Percentiles rank a stretch among this genome's conserved stretches.
Conservation (phyloP, 2,797 vertebrate genomes). For the Hyperoplus lanceolatus region DNA sequence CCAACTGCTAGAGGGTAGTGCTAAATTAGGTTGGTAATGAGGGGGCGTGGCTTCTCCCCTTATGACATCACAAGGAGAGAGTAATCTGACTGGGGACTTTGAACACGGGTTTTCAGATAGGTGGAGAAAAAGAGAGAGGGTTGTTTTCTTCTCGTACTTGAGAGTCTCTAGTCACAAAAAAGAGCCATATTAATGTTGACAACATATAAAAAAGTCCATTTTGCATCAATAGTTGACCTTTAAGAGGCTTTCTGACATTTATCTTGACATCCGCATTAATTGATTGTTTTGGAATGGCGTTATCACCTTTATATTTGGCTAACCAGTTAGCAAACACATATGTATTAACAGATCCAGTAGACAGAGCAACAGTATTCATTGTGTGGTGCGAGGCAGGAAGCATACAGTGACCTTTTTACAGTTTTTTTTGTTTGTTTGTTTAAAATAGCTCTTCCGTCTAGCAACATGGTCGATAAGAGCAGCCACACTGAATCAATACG, state of each 20-base stretch:
- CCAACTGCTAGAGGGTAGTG: too few species aligned
- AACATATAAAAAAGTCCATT: too few species aligned
- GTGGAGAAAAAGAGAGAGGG: too few species aligned
- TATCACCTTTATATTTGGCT: background rate
- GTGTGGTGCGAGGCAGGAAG: background rate
- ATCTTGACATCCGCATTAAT: background rate
- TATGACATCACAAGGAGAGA: too few species aligned
- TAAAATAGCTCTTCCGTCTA: background rate
- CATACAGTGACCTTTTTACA: background rate
- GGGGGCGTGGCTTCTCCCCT: too few species aligned
- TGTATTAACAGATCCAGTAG: background rate
- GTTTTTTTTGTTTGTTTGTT: background rate
- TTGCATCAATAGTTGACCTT: background rate
- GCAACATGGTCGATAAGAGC: background rate
- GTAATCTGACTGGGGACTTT: too few species aligned
- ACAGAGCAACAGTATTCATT: background rate
- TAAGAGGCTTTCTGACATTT: background rate
- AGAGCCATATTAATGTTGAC: too few species aligned
- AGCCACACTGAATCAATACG: background rate
- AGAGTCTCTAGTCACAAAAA: too few species aligned
- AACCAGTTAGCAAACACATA: background rate
- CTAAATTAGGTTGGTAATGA: too few species aligned
- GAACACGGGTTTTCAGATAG: too few species aligned
- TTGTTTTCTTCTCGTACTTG: too few species aligned
- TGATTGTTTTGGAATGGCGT: background rate